A percentile compares a stretch with the other conserved stretches of the same genome.
Evolutionary conservation across 1,140 invertebrate species (phyloP).

Genomic region (Trichomalopsis sarcophagae): DNA sequence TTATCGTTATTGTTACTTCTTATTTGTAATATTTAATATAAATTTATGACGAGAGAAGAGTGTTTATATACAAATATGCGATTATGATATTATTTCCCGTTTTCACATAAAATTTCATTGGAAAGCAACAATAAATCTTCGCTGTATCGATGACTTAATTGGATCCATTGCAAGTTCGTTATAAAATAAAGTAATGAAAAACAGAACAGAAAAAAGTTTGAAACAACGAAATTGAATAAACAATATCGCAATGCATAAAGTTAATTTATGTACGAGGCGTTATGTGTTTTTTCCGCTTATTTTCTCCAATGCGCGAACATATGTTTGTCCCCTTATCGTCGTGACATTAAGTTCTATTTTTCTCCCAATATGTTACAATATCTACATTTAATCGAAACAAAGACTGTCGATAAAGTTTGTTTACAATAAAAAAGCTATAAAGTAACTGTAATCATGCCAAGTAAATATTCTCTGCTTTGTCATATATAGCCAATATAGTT

Average conservation of each 20-base stretch:
- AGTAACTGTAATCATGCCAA: constrained; percentile 63
- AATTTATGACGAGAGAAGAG: constrained; percentile 66
- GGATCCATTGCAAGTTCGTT: constrained; percentile 55
- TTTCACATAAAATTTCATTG: constrained; percentile 57
- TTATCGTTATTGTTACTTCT: constrained; percentile 62
- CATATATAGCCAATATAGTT: constrained; percentile 67
- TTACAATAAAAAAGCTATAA: constrained; percentile 63
- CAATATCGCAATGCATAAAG: constrained; percentile 7
- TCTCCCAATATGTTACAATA: constrained; percentile 67
- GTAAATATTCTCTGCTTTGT: constrained; percentile 67
- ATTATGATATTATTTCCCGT: constrained; percentile 61
- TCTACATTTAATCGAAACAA: constrained; percentile 66
- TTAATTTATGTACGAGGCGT: constrained; percentile 7
- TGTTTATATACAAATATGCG: constrained; percentile 61
- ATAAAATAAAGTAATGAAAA: constrained; percentile 50
- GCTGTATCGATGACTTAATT: constrained; percentile 34
- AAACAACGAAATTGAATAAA: constrained; percentile 27
- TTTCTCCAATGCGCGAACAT: background rate
- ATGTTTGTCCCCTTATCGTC: constrained; percentile 1
- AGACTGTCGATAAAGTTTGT: constrained; percentile 63
- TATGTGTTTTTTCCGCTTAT: background rate
- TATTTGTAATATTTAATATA: constrained; percentile 55
- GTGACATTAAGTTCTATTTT: constrained; percentile 37
- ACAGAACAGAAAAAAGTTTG: constrained; percentile 15
- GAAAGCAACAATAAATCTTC: constrained; percentile 62